A percentile compares a stretch with the other conserved stretches of the same genome.
These are phyloP conservation scores for Ernsta delagoae DNA, from an alignment of 2,888 invertebrate genomes.

Conservation along the genomic window DNA sequence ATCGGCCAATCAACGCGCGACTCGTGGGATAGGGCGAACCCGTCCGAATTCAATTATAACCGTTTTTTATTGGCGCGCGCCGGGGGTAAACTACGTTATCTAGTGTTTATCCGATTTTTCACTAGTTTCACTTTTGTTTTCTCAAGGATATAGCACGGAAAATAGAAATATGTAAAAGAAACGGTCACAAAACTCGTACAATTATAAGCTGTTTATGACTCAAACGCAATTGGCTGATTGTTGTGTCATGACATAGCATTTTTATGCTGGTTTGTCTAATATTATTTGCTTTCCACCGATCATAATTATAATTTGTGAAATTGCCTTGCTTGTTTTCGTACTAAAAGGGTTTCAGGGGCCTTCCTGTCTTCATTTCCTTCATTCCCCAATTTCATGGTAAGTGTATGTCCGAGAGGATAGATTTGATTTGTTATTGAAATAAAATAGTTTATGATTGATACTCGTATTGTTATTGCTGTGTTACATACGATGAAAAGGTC, in stretches of 20 bases:
- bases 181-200: too few species aligned
- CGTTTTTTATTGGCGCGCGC: conserved; percentile 48
- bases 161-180: too few species aligned
- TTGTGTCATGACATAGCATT: too few species aligned
- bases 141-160: conserved; percentile 1
- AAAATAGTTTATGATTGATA: conserved; percentile 12
- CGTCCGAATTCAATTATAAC: conserved; percentile 66
- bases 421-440: conserved; percentile 29
- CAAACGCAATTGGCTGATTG: too few species aligned
- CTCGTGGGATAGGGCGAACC: conserved; percentile 63
- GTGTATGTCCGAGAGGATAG: background rate
- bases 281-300: too few species aligned
- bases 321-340: too few species aligned
- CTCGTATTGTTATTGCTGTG: background rate
- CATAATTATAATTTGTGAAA: too few species aligned
- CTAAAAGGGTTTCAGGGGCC: too few species aligned
- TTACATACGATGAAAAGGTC: conserved; percentile 16
- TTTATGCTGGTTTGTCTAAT: too few species aligned
- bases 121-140: conserved; percentile 29
- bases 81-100: conserved; percentile 49
- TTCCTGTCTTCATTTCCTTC: too few species aligned
- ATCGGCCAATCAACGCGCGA: conserved; percentile 80
- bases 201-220: too few species aligned
- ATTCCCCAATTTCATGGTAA: too few species aligned
- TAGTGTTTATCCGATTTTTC: conserved; percentile 32